phyloP scores from a whole-genome alignment of 2,888 invertebrate genomes.

The Cheilosia vernalis region DNA sequence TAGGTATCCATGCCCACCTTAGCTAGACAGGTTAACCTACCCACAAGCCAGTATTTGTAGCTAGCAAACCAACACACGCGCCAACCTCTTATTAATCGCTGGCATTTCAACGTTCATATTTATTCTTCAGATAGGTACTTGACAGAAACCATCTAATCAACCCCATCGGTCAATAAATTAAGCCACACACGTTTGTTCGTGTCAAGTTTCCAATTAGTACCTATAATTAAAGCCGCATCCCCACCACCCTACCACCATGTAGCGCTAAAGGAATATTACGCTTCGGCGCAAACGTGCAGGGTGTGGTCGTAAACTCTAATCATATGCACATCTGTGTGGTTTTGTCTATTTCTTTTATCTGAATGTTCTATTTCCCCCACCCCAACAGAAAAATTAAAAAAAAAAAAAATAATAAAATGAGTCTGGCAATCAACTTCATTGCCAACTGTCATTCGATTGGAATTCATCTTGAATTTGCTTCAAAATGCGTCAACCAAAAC shows the following conservation, averaged over 20 bases:
- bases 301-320: slow-evolving; percentile 65
- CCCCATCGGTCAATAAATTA: slow-evolving; percentile 11
- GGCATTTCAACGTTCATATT: neutral
- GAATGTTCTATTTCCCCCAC: slow-evolving; percentile 55
- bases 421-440: slow-evolving; percentile 33
- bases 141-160: slow-evolving; percentile 1
- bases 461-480: slow-evolving; percentile 73
- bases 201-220: slow-evolving; percentile 29
- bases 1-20: no score
- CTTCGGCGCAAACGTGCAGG: slow-evolving; percentile 62
- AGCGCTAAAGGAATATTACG: slow-evolving; percentile 2
- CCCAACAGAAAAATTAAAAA: neutral
- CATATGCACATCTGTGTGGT: slow-evolving; percentile 1
- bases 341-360: slow-evolving; percentile 21
- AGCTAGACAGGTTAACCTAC: no score
- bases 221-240: slow-evolving; percentile 26
- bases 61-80: neutral
- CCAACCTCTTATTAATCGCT: neutral
- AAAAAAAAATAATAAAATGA: slow-evolving; percentile 3
- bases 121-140: neutral
- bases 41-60: no score
- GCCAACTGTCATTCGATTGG: slow-evolving; percentile 68
- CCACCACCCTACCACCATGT: slow-evolving; percentile 21
- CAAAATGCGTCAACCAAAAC: slow-evolving; percentile 25
- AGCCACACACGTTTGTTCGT: neutral